phyloP scores from a whole-genome alignment of 2,797 vertebrate species.

The Pseudocheirus occidentalis region DNA sequence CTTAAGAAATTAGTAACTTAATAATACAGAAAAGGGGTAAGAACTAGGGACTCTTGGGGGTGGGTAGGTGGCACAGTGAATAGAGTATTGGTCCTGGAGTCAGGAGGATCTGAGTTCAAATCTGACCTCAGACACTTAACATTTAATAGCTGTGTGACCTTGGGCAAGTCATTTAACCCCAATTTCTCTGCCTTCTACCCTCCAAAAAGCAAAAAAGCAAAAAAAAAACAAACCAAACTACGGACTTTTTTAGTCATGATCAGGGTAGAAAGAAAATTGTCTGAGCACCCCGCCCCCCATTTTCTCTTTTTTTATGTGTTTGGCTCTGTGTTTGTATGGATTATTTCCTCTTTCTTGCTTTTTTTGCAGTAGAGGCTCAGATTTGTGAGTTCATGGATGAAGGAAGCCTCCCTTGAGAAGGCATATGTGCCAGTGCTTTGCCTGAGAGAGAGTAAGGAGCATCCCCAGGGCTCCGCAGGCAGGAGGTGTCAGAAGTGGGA shows the following conservation, averaged over 20 bases:
- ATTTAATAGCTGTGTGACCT: too few relatives aligned
- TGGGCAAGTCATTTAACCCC: too few relatives aligned
- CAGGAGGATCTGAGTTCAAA: too few relatives aligned
- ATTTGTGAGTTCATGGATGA: neutral
- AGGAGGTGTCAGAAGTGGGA: neutral
- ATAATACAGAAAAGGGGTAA: neutral
- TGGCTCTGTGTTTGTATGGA: neutral
- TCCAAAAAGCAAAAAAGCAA: too few relatives aligned
- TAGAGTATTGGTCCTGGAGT: too few relatives aligned
- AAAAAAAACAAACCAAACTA: too few relatives aligned
- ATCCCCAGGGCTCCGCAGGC: neutral
- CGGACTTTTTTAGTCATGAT: neutral
- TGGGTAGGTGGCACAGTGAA: too few relatives aligned
- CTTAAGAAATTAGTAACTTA: neutral
- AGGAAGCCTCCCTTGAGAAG: neutral
- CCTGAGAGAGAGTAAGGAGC: neutral
- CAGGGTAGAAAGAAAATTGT: neutral
- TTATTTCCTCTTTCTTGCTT: neutral
- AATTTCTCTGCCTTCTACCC: too few relatives aligned
- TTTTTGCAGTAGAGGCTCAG: neutral
- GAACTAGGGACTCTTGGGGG: neutral
- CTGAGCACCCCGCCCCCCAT: too few relatives aligned
- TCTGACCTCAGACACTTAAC: too few relatives aligned
- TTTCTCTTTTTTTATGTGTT: constrained; percentile 5
- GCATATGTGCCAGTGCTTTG: neutral